Conservation (phyloP, 2,888 invertebrate genomes). For the Sphaerophoria taeniata region DNA sequence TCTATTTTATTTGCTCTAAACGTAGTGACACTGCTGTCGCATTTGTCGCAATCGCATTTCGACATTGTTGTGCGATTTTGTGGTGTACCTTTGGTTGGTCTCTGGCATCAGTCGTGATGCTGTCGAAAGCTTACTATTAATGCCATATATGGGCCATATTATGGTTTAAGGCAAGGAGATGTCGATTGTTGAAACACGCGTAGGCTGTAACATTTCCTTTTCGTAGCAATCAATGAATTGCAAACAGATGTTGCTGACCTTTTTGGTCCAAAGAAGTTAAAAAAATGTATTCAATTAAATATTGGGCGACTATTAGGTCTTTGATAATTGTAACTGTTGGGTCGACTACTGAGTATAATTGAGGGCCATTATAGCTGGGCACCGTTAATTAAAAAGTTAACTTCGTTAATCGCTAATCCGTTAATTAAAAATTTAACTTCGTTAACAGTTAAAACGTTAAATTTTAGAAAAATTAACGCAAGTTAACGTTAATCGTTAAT, state of each 20-base stretch:
- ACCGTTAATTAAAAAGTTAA: too few relatives aligned
- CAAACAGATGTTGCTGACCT: slow-evolving; percentile 68
- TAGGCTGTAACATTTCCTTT: slow-evolving; percentile 66
- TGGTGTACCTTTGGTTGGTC: neutral
- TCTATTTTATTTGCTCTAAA: slow-evolving; percentile 15
- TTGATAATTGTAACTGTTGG: slow-evolving; percentile 48
- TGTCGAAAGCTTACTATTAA: slow-evolving; percentile 30
- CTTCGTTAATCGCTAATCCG: too few relatives aligned
- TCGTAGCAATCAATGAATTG: slow-evolving; percentile 37
- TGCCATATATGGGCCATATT: slow-evolving; percentile 5
- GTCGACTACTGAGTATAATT: slow-evolving; percentile 13
- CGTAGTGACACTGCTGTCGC: slow-evolving; percentile 57
- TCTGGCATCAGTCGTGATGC: slow-evolving; percentile 41
- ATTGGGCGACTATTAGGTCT: slow-evolving; percentile 37
- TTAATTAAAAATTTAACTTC: too few relatives aligned
- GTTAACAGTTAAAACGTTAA: too few relatives aligned
- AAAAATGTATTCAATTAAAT: slow-evolving; percentile 51
- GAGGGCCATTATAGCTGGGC: too few relatives aligned
- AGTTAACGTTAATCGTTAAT: too few relatives aligned
- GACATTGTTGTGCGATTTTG: neutral
- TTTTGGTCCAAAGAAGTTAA: slow-evolving; percentile 31
- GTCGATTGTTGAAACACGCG: slow-evolving; percentile 53
- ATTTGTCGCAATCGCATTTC: slow-evolving; percentile 13
- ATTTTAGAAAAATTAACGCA: too few relatives aligned
- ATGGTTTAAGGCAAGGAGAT: slow-evolving; percentile 12